Evolutionary conservation across 2,888 invertebrate genomes (phyloP).

Genomic region (Thyatira batis): DNA sequence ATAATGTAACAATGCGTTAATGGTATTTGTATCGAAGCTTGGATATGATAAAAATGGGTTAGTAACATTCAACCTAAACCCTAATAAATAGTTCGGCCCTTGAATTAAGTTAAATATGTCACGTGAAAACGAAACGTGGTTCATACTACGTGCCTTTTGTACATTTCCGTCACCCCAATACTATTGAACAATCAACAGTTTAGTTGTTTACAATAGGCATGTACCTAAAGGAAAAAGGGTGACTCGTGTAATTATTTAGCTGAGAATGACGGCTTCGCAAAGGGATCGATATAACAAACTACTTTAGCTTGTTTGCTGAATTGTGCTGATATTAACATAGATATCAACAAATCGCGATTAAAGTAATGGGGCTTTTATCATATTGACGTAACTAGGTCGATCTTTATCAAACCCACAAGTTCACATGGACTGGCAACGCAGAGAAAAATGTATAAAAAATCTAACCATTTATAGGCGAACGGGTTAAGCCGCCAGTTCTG

Average conservation of each 20-base stretch:
- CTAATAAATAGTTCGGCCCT: slow-evolving; percentile 24
- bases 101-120: slow-evolving; percentile 50
- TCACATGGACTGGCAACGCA: neutral
- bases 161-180: slow-evolving; percentile 60
- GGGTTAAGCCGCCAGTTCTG: slow-evolving; percentile 13
- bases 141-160: slow-evolving; percentile 68
- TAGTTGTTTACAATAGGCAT: slow-evolving; percentile 52
- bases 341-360: neutral
- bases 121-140: slow-evolving; percentile 64
- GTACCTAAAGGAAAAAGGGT: slow-evolving; percentile 44
- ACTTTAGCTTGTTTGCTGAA: neutral
- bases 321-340: neutral
- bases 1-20: neutral
- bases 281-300: neutral
- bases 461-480: neutral
- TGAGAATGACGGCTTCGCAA: slow-evolving; percentile 26
- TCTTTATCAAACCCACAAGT: neutral
- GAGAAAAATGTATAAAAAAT: neutral
- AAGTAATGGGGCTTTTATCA: neutral
- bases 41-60: neutral
- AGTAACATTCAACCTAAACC: neutral
- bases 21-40: neutral
- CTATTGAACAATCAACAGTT: slow-evolving; percentile 60
- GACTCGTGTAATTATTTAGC: slow-evolving; percentile 23
- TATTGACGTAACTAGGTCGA: neutral